Percentiles rank a stretch among this genome's conserved stretches.
These are phyloP conservation scores for Volucella inanis DNA, from an alignment of 2,888 invertebrate genomes.

Conservation along the genomic window DNA sequence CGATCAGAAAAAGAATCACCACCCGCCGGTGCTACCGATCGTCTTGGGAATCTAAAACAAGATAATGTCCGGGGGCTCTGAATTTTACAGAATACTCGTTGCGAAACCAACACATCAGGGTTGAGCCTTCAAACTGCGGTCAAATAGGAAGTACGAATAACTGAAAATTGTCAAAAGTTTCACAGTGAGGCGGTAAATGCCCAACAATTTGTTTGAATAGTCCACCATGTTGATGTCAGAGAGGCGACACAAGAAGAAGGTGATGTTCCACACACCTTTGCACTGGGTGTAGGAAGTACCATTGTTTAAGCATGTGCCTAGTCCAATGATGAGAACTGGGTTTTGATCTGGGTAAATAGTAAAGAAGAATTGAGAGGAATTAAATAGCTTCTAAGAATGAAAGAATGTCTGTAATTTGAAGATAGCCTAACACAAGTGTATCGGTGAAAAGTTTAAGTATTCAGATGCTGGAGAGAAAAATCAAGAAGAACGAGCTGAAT, in stretches of 20 bases:
- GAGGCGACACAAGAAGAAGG: conserved; percentile 24
- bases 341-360: conserved; percentile 23
- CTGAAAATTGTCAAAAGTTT: conserved; percentile 60
- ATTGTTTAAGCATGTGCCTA: conserved; percentile 26
- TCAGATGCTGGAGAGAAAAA: conserved; percentile 6
- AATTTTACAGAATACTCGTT: conserved; percentile 26
- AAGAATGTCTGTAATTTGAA: background rate
- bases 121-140: conserved; percentile 12
- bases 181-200: conserved; percentile 30
- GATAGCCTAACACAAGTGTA: background rate
- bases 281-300: conserved; percentile 26
- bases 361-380: conserved; percentile 13
- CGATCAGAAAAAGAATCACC: conserved; percentile 14
- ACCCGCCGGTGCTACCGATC: conserved; percentile 38
- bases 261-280: conserved; percentile 65
- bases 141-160: conserved; percentile 23
- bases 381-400: conserved; percentile 4
- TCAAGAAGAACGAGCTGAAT: conserved; percentile 19
- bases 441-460: conserved; percentile 4
- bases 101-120: conserved; percentile 33
- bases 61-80: conserved; percentile 3
- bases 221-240: conserved; percentile 2
- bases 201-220: conserved; percentile 31
- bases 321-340: conserved; percentile 55
- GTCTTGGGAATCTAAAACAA: conserved; percentile 38